Conservation (phyloP, 2,888 invertebrate genomes). For the Brenthis daphne region DNA sequence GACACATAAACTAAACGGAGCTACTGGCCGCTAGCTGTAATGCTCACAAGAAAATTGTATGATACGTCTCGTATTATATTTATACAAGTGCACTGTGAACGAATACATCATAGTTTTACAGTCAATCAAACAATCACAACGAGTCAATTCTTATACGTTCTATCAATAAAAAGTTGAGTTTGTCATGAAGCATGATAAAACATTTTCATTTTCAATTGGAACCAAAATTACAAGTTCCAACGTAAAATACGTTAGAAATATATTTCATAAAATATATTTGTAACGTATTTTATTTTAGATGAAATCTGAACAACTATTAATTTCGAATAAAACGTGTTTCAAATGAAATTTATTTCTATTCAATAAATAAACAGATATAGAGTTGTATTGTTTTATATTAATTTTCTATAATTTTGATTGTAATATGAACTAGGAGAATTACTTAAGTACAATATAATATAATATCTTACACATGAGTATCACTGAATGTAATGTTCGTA, state of each 20-base stretch:
- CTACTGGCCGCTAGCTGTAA: conserved; percentile 33
- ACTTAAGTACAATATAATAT: too few species aligned
- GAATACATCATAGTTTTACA: conserved; percentile 33
- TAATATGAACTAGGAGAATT: too few species aligned
- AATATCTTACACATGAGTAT: neutral
- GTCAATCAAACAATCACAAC: conserved; percentile 31
- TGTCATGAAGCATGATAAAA: conserved; percentile 7
- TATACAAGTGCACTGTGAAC: conserved; percentile 56
- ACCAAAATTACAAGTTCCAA: conserved; percentile 16
- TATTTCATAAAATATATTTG: conserved; percentile 1
- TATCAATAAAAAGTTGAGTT: conserved; percentile 19
- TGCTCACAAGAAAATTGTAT: conserved; percentile 61
- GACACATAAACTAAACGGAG: conserved; percentile 58
- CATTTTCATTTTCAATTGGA: conserved; percentile 20
- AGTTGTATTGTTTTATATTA: too few species aligned
- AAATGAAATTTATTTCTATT: neutral
- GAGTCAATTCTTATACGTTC: conserved; percentile 17
- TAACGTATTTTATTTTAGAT: conserved; percentile 14
- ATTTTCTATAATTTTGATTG: too few species aligned
- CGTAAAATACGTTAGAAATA: conserved; percentile 5
- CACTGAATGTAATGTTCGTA: conserved; percentile 2
- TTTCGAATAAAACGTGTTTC: conserved; percentile 3
- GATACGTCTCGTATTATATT: conserved; percentile 40
- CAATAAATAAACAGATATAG: neutral
- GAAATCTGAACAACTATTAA: neutral